Evolutionary conservation across 2,797 vertebrate genomes (phyloP).

Genomic region (Cichlasoma orientale): DNA sequence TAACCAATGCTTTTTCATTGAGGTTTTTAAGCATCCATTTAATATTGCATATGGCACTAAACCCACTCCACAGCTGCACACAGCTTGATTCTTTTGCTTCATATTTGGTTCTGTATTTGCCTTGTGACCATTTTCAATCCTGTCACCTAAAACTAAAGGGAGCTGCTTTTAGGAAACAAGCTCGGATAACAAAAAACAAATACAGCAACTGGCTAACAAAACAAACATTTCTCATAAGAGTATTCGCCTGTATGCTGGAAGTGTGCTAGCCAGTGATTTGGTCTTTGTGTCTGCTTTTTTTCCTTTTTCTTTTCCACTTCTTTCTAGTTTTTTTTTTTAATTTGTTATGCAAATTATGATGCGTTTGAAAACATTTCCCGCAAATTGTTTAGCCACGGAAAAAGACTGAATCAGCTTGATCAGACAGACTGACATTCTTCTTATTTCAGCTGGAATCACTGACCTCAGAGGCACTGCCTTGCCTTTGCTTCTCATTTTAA

Average conservation of each 20-base stretch:
- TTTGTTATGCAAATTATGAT: not conserved
- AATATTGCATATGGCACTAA: not conserved
- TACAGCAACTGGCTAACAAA: not conserved
- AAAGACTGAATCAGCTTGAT: not conserved
- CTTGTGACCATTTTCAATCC: not conserved
- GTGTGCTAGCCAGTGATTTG: not conserved
- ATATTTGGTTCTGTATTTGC: not conserved
- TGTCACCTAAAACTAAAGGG: not conserved
- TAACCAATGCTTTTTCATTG: not conserved
- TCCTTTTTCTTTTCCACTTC: not conserved
- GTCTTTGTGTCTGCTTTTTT: not conserved
- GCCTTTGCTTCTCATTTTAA: conserved; percentile 2
- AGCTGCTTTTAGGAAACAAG: not conserved
- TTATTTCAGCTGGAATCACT: not conserved
- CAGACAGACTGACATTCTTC: not conserved
- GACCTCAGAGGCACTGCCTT: not conserved
- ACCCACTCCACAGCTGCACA: not conserved
- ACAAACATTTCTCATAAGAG: not conserved
- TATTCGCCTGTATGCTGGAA: not conserved
- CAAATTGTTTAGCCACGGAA: not conserved
- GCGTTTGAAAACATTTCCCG: not conserved
- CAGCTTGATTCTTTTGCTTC: not conserved
- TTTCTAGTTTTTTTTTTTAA: not conserved
- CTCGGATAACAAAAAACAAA: not conserved
- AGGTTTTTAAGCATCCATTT: not conserved